These are phyloP conservation scores for Ceratosolen fusciceps DNA, from an alignment of 1,140 invertebrate species.

Conservation along the genomic window DNA sequence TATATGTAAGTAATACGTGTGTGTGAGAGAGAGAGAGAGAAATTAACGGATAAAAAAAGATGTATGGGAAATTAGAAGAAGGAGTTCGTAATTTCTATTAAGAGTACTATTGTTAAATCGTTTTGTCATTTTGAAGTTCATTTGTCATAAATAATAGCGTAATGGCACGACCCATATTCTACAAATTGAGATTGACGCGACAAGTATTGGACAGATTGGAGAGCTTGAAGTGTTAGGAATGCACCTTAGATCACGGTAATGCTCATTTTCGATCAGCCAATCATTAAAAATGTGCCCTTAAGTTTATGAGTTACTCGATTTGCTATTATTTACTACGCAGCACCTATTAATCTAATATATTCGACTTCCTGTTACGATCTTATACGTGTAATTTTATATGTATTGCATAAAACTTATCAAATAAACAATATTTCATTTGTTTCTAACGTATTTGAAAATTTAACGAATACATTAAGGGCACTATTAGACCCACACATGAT, in stretches of 20 bases:
- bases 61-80: background rate
- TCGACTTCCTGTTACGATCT: background rate
- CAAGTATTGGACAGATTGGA: slow-evolving; percentile 55
- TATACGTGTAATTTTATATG: background rate
- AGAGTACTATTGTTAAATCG: slow-evolving; percentile 19
- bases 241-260: slow-evolving; percentile 50
- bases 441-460: no score
- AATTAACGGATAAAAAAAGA: no score
- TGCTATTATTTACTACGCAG: background rate
- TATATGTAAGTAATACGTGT: no score
- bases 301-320: slow-evolving; percentile 25
- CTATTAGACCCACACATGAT: no score
- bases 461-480: no score
- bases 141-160: slow-evolving; percentile 33
- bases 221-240: slow-evolving; percentile 51
- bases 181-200: slow-evolving; percentile 64
- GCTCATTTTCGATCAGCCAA: background rate
- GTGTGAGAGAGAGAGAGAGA: no score
- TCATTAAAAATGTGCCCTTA: slow-evolving; percentile 9
- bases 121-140: slow-evolving; percentile 30
- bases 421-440: no score
- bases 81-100: background rate
- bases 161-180: slow-evolving; percentile 45
- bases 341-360: background rate
- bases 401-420: no score